Conservation (phyloP, 1,140 invertebrate species). For the Lerema accius region DNA sequence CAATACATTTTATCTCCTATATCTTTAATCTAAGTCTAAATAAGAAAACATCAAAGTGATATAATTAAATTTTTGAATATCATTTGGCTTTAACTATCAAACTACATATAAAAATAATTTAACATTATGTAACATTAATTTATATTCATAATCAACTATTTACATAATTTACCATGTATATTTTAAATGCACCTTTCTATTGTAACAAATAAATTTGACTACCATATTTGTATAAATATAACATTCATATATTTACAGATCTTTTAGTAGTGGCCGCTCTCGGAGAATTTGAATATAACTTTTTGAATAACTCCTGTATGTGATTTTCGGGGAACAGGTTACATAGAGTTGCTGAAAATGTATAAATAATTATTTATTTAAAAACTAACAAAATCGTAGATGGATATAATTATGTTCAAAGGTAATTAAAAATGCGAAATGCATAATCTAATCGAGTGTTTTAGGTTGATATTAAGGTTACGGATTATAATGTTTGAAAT, state of each 20-base stretch:
- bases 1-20: no score
- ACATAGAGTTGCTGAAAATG: slow-evolving; percentile 58
- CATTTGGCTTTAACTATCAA: neutral
- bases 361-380: no score
- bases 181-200: slow-evolving; percentile 14
- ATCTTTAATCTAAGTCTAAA: neutral
- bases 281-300: slow-evolving; percentile 68
- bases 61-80: no score
- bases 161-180: no score
- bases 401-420: no score
- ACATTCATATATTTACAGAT: slow-evolving; percentile 58
- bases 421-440: no score
- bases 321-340: slow-evolving; percentile 75
- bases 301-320: slow-evolving; percentile 70
- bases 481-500: no score
- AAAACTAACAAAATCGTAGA: no score
- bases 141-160: neutral
- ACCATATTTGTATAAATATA: slow-evolving; percentile 16
- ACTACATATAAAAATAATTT: slow-evolving; percentile 23
- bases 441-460: no score
- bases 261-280: slow-evolving; percentile 61
- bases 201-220: slow-evolving; percentile 26
- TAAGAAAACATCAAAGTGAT: neutral
- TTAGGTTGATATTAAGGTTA: no score
- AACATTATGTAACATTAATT: slow-evolving; percentile 27